Conservation (phyloP, 2,888 invertebrate genomes). For the Bombyx huttoni region DNA sequence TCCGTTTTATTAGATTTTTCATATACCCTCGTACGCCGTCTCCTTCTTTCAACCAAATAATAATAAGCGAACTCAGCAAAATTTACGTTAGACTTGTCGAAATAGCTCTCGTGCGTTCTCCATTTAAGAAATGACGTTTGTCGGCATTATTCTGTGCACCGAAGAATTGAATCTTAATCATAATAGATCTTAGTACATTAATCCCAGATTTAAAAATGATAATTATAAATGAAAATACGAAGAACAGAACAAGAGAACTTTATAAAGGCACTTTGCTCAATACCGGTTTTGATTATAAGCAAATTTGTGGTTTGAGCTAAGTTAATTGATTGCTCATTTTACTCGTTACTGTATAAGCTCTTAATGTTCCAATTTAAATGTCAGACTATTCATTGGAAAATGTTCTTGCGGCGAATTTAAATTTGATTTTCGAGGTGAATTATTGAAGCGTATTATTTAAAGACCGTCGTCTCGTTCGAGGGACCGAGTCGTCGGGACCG, state of each 20-base stretch:
- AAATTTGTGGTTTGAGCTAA: too few relatives aligned
- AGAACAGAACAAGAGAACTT: too few relatives aligned
- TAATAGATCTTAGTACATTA: too few relatives aligned
- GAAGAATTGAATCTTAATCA: not conserved
- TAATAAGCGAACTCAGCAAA: conserved; percentile 48
- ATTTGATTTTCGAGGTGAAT: not conserved
- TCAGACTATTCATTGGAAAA: not conserved
- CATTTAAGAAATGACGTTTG: not conserved
- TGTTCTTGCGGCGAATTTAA: conserved; percentile 1
- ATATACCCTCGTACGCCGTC: conserved; percentile 27
- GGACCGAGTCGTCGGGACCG: conserved; percentile 1
- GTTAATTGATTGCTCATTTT: too few relatives aligned
- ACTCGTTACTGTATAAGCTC: too few relatives aligned
- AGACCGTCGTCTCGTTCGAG: conserved; percentile 1
- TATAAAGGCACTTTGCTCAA: too few relatives aligned
- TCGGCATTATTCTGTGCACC: not conserved
- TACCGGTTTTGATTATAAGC: too few relatives aligned
- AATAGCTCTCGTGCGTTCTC: conserved; percentile 8
- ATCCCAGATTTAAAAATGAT: too few relatives aligned
- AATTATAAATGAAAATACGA: too few relatives aligned
- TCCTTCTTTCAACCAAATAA: conserved; percentile 46
- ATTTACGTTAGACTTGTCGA: conserved; percentile 38
- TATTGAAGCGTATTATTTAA: not conserved
- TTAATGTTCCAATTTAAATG: not conserved
- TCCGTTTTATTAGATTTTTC: conserved; percentile 47